A percentile compares a stretch with the other conserved stretches of the same genome.
Conservation (phyloP, 2,888 invertebrate species). For the Colostygia pectinataria region DNA sequence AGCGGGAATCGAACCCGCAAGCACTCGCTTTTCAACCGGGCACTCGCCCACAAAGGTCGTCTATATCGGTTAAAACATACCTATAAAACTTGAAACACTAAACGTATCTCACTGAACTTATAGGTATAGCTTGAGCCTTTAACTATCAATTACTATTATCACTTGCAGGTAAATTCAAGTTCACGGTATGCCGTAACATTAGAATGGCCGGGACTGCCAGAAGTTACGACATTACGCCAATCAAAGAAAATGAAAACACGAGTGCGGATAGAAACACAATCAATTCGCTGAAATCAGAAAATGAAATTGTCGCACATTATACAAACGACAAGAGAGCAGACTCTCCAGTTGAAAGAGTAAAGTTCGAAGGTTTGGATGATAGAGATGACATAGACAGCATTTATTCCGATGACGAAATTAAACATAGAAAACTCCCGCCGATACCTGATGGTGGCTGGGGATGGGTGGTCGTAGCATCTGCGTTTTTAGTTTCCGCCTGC, state of each 20-base stretch:
- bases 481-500: constrained; percentile 92
- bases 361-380: constrained; percentile 74
- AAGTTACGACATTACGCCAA: constrained; percentile 27
- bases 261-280: constrained; percentile 63
- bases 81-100: no score
- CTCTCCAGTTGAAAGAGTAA: constrained; percentile 66
- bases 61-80: no score
- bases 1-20: no score
- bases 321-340: constrained; percentile 45
- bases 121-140: no score
- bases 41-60: no score
- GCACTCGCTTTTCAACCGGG: no score
- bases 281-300: constrained; percentile 64
- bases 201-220: constrained; percentile 37
- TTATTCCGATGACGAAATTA: constrained; percentile 63
- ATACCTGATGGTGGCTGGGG: constrained; percentile 94
- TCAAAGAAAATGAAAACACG: constrained; percentile 30
- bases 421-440: constrained; percentile 72
- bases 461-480: constrained; percentile 93
- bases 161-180: constrained; percentile 22
- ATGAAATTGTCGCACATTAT: constrained; percentile 50
- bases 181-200: constrained; percentile 22
- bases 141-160: no score
- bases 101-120: no score
- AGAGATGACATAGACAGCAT: constrained; percentile 73